Conservation (phyloP, 1,140 invertebrate genomes). For the Tetranychus urticae region DNA sequence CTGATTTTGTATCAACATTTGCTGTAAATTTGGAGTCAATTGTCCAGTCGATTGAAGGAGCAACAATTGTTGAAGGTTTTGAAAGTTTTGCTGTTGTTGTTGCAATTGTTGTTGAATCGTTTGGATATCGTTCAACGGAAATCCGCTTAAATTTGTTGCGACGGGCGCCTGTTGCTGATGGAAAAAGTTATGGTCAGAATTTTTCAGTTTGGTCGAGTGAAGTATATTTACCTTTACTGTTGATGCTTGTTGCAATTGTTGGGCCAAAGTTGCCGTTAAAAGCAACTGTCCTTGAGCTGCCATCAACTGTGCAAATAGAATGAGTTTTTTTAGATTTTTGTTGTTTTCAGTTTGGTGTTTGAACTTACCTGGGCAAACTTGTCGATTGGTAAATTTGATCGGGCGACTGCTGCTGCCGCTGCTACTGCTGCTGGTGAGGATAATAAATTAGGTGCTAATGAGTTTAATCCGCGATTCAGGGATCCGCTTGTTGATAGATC, state of each 20-base stretch:
- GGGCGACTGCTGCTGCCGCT: not conserved
- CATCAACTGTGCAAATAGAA: slow-evolving; percentile 3
- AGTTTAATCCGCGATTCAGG: not conserved
- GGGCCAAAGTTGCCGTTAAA: slow-evolving; percentile 5
- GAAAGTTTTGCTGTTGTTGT: slow-evolving; percentile 29
- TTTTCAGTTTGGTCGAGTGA: not conserved
- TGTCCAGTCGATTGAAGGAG: slow-evolving; percentile 25
- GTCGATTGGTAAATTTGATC: not conserved
- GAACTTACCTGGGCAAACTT: not conserved
- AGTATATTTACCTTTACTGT: not conserved
- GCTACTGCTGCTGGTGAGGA: not conserved
- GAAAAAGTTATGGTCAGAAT: not conserved
- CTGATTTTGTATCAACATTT: slow-evolving; percentile 46
- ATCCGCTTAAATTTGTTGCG: slow-evolving; percentile 9
- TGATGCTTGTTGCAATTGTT: not conserved
- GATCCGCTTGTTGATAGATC: not conserved
- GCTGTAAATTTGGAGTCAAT: slow-evolving; percentile 28
- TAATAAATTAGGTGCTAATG: not conserved
- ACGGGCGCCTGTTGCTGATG: slow-evolving; percentile 5
- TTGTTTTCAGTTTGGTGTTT: not conserved
- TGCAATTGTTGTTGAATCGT: slow-evolving; percentile 29
- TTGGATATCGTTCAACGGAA: slow-evolving; percentile 27
- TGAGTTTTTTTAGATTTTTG: not conserved
- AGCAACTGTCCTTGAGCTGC: slow-evolving; percentile 6
- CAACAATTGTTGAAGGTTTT: slow-evolving; percentile 44